phyloP scores from a whole-genome alignment of 2,888 invertebrate genomes.

The Netelia fuscicornis region DNA sequence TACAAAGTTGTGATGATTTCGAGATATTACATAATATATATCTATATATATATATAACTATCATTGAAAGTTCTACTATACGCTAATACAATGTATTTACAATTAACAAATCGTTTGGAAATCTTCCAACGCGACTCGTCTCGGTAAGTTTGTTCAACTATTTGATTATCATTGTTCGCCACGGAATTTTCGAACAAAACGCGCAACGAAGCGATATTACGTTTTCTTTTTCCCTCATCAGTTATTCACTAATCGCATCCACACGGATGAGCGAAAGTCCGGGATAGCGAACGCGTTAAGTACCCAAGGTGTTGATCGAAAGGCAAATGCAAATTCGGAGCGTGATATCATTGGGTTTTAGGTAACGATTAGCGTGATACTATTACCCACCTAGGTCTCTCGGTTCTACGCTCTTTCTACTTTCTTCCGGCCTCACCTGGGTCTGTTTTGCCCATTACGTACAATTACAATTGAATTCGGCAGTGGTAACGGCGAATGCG shows the following conservation, averaged over 20 bases:
- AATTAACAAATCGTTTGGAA: constrained; percentile 49
- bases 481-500: constrained; percentile 70
- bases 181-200: constrained; percentile 17
- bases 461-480: constrained; percentile 58
- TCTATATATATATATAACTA: constrained; percentile 24
- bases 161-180: constrained; percentile 61
- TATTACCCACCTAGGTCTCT: background rate
- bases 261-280: background rate
- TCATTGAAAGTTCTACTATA: constrained; percentile 42
- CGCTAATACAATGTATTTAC: constrained; percentile 60
- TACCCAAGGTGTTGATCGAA: background rate
- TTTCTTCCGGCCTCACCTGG: constrained; percentile 5
- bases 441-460: constrained; percentile 32
- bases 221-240: background rate
- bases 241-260: background rate
- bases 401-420: background rate
- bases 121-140: constrained; percentile 36
- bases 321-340: background rate
- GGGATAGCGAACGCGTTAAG: background rate
- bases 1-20: constrained; percentile 43
- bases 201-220: background rate
- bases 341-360: background rate
- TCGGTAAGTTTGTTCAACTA: constrained; percentile 7
- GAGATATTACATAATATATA: constrained; percentile 12
- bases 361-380: background rate